A percentile compares a stretch with the other conserved stretches of the same genome.
phyloP scores from a whole-genome alignment of 2,113 vertebrate species.

The Junco hyemalis region DNA sequence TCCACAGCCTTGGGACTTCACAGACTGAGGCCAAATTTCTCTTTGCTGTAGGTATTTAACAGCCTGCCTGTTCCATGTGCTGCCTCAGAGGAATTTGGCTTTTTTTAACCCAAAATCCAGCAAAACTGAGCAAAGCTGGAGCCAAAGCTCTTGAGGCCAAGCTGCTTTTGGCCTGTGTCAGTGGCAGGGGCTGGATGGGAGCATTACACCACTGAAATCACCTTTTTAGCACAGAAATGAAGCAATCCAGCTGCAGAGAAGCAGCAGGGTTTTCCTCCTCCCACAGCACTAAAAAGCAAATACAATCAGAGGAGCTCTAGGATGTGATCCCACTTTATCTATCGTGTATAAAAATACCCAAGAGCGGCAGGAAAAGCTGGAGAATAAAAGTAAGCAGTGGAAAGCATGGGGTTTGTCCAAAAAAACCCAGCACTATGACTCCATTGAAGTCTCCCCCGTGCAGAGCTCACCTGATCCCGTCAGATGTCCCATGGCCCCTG shows the following conservation, averaged over 20 bases:
- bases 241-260: neutral
- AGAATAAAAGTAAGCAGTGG: neutral
- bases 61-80: neutral
- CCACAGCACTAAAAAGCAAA: neutral
- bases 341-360: neutral
- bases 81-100: neutral
- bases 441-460: neutral
- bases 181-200: neutral
- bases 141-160: neutral
- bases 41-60: neutral
- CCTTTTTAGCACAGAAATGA: neutral
- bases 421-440: neutral
- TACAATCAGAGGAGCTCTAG: neutral
- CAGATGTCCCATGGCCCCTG: conserved; percentile 60
- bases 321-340: neutral
- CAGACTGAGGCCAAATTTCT: neutral
- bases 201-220: neutral
- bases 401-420: neutral
- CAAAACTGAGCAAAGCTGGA: neutral
- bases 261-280: neutral
- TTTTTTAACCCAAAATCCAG: neutral
- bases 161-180: neutral
- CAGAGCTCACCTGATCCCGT: conserved; percentile 75
- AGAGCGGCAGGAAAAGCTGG: neutral
- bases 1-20: neutral